Percentiles rank a stretch among this genome's conserved stretches.
Evolutionary conservation across 2,113 vertebrate genomes (phyloP).

Genomic region (Protobothrops mucrosquamatus): DNA sequence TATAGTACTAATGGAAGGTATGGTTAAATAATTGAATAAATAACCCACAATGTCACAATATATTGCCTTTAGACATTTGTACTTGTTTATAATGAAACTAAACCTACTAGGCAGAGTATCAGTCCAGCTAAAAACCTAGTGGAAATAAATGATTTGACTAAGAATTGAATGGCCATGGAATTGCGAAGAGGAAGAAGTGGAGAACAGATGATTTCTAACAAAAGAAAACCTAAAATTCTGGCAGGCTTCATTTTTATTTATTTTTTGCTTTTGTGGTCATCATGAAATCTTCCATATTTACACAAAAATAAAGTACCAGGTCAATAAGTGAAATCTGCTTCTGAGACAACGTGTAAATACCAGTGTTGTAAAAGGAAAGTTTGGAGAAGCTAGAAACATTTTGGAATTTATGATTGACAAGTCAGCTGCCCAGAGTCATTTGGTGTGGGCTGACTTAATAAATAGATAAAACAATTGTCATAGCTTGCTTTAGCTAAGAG

Average conservation of each 20-base stretch:
- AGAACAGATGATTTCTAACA: no score
- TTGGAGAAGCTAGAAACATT: slow-evolving; percentile 39
- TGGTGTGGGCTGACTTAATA: neutral
- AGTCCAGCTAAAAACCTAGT: neutral
- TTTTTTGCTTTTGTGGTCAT: neutral
- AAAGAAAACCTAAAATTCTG: neutral
- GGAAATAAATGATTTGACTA: neutral
- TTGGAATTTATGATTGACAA: slow-evolving; percentile 16
- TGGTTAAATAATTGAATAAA: slow-evolving; percentile 41
- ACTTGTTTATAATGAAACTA: slow-evolving; percentile 55
- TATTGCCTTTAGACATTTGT: slow-evolving; percentile 22
- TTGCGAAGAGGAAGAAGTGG: neutral
- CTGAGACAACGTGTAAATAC: neutral
- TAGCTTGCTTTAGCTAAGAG: slow-evolving; percentile 18
- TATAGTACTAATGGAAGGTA: slow-evolving; percentile 29
- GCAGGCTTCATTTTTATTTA: neutral
- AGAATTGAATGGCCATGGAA: neutral
- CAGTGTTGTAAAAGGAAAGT: neutral
- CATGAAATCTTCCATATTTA: neutral
- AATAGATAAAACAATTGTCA: slow-evolving; percentile 21
- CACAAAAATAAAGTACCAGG: neutral
- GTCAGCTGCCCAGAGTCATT: slow-evolving; percentile 10
- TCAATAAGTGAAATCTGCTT: neutral
- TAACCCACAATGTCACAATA: slow-evolving; percentile 19
- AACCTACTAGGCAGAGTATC: slow-evolving; percentile 16